phyloP scores from a whole-genome alignment of 1,140 invertebrate species.

The Gryon sp. region DNA sequence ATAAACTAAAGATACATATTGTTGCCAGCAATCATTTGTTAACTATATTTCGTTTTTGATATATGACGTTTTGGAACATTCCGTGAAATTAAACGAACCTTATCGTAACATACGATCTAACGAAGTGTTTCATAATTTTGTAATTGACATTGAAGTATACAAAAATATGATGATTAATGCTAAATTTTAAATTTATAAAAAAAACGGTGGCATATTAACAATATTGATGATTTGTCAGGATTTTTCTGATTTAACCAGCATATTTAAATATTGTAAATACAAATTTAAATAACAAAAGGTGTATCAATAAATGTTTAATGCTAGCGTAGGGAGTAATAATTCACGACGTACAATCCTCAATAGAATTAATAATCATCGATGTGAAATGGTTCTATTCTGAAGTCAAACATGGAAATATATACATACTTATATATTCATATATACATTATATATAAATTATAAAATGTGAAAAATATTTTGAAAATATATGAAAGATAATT shows the following conservation, averaged over 20 bases:
- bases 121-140: conserved; percentile 40
- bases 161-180: too few relatives aligned
- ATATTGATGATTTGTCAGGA: too few relatives aligned
- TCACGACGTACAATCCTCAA: conserved; percentile 55
- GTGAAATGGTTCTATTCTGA: conserved; percentile 29
- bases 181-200: too few relatives aligned
- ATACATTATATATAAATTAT: too few relatives aligned
- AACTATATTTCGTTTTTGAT: conserved; percentile 2
- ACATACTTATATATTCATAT: conserved; percentile 55
- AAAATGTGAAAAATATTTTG: conserved; percentile 46
- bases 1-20: too few relatives aligned
- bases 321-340: conserved; percentile 27
- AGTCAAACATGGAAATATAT: conserved; percentile 28
- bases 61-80: conserved; percentile 18
- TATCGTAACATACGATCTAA: background rate
- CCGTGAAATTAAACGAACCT: conserved; percentile 4
- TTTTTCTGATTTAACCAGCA: too few relatives aligned
- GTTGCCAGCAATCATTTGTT: background rate
- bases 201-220: too few relatives aligned
- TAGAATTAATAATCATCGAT: conserved; percentile 39
- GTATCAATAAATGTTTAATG: conserved; percentile 40
- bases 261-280: too few relatives aligned
- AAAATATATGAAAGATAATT: conserved; percentile 56
- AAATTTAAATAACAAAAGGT: background rate
- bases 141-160: too few relatives aligned